Evolutionary conservation across 2,797 vertebrate species (phyloP).

Genomic region (Pseudochirops corinnae): DNA sequence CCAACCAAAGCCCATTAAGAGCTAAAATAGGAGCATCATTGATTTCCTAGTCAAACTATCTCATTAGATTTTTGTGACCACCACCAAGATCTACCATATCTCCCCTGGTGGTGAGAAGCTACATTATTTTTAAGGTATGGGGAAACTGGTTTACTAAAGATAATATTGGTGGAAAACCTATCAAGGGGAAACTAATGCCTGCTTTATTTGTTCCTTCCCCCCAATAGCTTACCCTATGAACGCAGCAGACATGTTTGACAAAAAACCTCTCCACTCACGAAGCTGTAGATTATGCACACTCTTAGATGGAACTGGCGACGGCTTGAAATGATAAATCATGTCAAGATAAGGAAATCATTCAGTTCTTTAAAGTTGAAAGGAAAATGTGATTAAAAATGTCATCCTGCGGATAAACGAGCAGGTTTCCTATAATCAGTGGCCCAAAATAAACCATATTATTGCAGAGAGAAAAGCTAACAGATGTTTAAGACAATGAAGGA

Average conservation of each 20-base stretch:
- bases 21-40: background rate
- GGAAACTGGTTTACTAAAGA: slow-evolving; percentile 43
- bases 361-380: slow-evolving; percentile 73
- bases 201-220: slow-evolving; percentile 19
- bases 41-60: background rate
- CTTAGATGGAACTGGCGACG: slow-evolving; percentile 40
- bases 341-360: slow-evolving; percentile 73
- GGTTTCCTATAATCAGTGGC: slow-evolving; percentile 67
- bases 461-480: slow-evolving; percentile 67
- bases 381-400: slow-evolving; percentile 73
- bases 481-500: slow-evolving; percentile 63
- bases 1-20: background rate
- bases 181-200: slow-evolving; percentile 13
- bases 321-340: slow-evolving; percentile 64
- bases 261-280: background rate
- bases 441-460: slow-evolving; percentile 65
- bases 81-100: background rate
- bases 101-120: slow-evolving; percentile 32
- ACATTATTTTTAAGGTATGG: background rate
- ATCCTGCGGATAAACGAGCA: slow-evolving; percentile 51
- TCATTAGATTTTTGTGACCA: background rate
- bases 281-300: slow-evolving; percentile 42
- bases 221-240: slow-evolving; percentile 27
- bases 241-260: slow-evolving; percentile 52
- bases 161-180: slow-evolving; percentile 11